Evolutionary conservation across 1,140 invertebrate genomes (phyloP), one percentile per base, ranked within the genome.

Genomic region (Andrena cerasifolii): DNA sequence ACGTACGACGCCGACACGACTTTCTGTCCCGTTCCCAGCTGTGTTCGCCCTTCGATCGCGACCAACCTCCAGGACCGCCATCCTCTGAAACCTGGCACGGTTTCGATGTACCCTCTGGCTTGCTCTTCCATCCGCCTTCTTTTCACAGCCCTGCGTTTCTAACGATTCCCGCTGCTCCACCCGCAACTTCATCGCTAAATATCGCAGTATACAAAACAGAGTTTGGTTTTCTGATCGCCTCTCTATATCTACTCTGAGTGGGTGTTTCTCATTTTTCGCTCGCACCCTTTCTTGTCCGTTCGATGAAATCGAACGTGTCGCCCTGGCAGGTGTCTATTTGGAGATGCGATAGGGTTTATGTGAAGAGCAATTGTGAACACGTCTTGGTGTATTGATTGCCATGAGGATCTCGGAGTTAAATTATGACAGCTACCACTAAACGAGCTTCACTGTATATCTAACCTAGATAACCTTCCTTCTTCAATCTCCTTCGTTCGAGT

Each of bases 1-100:
- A 70, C 65, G 74, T 78, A 80, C 83, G 81, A 65, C 28, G 58
- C 62, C 66, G 36, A 72, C 58, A 80, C 68, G 74, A 83, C 74
- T 75, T 70, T 79, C 72, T 28, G 72, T 72, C 65, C 68, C 61
- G 56, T 63, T 77, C 67, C 26, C 53, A 65, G 53, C 16, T 33
- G 24, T 47, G 26, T 40, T 26, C 56, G 56, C 45, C 40, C 49
- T 47, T 73, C 78, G 63, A 67, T 73, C 56, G 33, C 67, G 21
- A 54, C 58, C 21, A 47, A 33, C 53, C 36, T 59, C 33, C 45
- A 28, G 18, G 66, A 62, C 49, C 45, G 26, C 5, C 36, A 47
- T 40, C 10, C 58, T 61, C n/a, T 24, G 66, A 62, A 77, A 76
- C 49, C 80, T 62, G 72, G 45, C 73, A 71, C 47, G 36, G 24